Conservation (phyloP, 2,797 vertebrate species). For the Neosalanx taihuensis region DNA sequence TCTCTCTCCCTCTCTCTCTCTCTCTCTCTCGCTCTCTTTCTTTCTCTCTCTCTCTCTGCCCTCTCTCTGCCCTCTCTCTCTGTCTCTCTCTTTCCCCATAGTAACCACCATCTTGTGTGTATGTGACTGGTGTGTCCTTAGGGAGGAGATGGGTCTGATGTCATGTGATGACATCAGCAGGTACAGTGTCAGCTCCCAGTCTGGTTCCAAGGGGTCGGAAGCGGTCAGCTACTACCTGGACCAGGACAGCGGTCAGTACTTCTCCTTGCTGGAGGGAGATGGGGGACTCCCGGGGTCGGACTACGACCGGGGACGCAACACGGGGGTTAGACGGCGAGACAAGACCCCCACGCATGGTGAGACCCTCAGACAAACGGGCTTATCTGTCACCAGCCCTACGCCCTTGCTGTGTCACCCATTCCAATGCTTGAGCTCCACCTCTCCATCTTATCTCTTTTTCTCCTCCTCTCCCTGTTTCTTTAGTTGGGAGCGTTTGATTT, state of each 20-base stretch:
- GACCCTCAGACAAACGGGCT: conserved; percentile 33
- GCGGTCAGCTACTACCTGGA: conserved; percentile 87
- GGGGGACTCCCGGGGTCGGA: conserved; percentile 71
- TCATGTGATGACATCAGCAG: conserved; percentile 90
- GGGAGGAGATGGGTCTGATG: conserved; percentile 85
- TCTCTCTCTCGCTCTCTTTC: no score
- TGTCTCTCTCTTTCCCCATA: no score
- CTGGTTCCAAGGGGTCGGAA: conserved; percentile 83
- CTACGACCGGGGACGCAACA: conserved; percentile 79
- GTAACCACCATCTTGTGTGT: no score
- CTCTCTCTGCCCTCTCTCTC: no score
- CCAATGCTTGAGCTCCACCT: not conserved
- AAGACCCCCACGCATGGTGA: conserved; percentile 89
- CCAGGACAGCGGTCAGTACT: conserved; percentile 86
- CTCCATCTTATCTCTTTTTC: conserved; percentile 20
- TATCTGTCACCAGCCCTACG: conserved; percentile 30
- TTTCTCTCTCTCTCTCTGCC: no score
- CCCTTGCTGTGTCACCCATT: conserved; percentile 7
- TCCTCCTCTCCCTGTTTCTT: not conserved
- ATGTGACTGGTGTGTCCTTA: conserved; percentile 37
- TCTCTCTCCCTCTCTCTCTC: no score
- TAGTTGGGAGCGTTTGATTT: no score
- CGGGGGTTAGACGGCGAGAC: conserved; percentile 83
- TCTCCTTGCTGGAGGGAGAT: conserved; percentile 85
- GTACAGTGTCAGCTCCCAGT: conserved; percentile 78